Percentiles rank a stretch among this genome's conserved stretches.
Evolutionary conservation across 2,888 invertebrate genomes (phyloP).

Genomic region (Trachelus stipa): DNA sequence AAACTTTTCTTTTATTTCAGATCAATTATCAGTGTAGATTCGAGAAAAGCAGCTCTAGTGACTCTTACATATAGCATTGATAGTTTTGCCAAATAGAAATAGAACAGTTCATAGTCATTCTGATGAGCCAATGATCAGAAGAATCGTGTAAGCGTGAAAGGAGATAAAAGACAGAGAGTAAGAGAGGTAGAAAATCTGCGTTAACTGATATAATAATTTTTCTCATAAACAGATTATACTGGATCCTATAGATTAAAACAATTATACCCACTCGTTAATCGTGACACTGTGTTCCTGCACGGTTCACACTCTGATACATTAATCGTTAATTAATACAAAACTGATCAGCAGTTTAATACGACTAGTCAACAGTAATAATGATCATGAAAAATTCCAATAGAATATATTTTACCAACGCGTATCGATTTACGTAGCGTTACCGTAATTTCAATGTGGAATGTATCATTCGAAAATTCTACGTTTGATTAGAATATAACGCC

Average conservation of each 20-base stretch:
- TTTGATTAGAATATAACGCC: not conserved
- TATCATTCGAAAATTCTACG: not conserved
- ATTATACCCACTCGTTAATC: slow-evolving; percentile 29
- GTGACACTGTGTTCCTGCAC: slow-evolving; percentile 17
- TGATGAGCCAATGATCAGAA: not conserved
- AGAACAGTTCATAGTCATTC: slow-evolving; percentile 22
- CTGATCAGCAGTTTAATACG: slow-evolving; percentile 42
- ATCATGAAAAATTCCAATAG: slow-evolving; percentile 17
- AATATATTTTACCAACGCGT: slow-evolving; percentile 17
- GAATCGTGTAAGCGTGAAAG: not conserved
- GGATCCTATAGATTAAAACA: slow-evolving; percentile 14
- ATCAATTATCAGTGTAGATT: slow-evolving; percentile 29
- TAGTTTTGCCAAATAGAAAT: slow-evolving; percentile 38
- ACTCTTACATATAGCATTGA: slow-evolving; percentile 34
- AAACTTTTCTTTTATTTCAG: slow-evolving; percentile 31
- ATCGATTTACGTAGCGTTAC: not conserved
- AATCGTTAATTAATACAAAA: slow-evolving; percentile 27
- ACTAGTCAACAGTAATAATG: slow-evolving; percentile 42
- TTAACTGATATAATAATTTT: not conserved
- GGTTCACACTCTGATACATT: slow-evolving; percentile 10
- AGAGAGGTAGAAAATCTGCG: not conserved
- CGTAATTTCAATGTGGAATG: too few relatives aligned
- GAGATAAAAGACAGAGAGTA: not conserved
- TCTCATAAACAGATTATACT: not conserved
- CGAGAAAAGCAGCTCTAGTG: slow-evolving; percentile 18